A percentile compares a stretch with the other conserved stretches of the same genome.
phyloP scores from a whole-genome alignment of 2,113 vertebrate genomes.

The Orientallactaga bullata region DNA sequence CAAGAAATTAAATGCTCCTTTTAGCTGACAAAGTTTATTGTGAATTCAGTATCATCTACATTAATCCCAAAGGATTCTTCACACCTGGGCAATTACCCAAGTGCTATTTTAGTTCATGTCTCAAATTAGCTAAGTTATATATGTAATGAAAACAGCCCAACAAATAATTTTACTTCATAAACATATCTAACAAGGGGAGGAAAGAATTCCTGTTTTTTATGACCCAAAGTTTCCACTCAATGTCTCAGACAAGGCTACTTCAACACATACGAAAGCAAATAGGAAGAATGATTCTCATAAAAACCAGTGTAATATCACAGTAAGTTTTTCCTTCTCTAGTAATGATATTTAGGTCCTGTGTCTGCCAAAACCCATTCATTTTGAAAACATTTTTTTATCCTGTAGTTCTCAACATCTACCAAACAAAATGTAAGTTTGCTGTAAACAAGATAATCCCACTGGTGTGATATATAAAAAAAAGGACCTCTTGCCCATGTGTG shows the following conservation, averaged over 20 bases:
- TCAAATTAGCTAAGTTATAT: conserved; percentile 74
- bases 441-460: not conserved
- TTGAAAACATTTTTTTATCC: conserved; percentile 65
- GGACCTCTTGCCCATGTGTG: not conserved
- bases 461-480: conserved; percentile 5
- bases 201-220: conserved; percentile 79
- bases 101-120: conserved; percentile 73
- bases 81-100: conserved; percentile 76
- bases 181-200: conserved; percentile 81
- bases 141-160: conserved; percentile 74
- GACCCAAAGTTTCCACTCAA: conserved; percentile 82
- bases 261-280: conserved; percentile 78
- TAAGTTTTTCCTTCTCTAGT: conserved; percentile 73
- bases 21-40: conserved; percentile 72
- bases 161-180: conserved; percentile 82
- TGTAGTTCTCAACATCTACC: conserved; percentile 32
- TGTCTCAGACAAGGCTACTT: conserved; percentile 73
- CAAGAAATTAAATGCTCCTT: conserved; percentile 45
- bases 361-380: conserved; percentile 74
- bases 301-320: conserved; percentile 75
- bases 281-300: conserved; percentile 81
- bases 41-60: conserved; percentile 67
- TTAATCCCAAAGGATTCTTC: conserved; percentile 74
- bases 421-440: conserved; percentile 65
- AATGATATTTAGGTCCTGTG: conserved; percentile 72